Evolutionary conservation across 2,113 vertebrate genomes (phyloP), one percentile per base, ranked within the genome.

Genomic region (Eudyptes chrysolophus): DNA sequence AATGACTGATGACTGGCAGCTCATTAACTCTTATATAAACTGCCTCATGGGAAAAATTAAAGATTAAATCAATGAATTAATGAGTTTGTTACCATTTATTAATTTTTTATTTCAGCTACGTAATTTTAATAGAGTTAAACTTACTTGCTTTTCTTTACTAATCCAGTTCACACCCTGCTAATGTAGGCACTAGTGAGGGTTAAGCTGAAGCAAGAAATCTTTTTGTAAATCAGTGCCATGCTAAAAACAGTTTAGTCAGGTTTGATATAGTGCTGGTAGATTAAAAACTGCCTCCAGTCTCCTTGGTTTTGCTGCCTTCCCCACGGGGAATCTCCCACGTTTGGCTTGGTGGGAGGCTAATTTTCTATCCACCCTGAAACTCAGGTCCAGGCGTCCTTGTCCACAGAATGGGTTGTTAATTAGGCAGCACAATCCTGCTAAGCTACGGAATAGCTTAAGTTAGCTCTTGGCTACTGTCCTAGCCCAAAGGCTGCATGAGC

Each of bases 251-350:
- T 86, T 81, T 46, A 49, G 9, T 71, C 1, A 1, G 30, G 29
- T 61, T 91, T 82, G 11, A 7, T 61, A 26, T 6, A 84, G 16
- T 34, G 32, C 46, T 19, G 29, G 11, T 36, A 32, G 21, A 18
- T 71, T 54, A 29, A 77, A 88, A 86, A 36, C 36, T 57, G n/a
- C 19, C 44, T 68, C 15, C 4, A 10, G 4, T 46, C 30, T 66
- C 6, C 38, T 48, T 16, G 1, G 5, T 32, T 71, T n/a, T 87
- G n/a, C 72, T 51, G 29, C 52, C 75, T 84, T 49, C 21, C 36
- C 30, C 6, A 13, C 0, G 1, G 24, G 25, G n/a, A 61, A 36
- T 49, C 40, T 84, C 40, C 25, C 15, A 1, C 2, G 0, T 18
- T 68, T 19, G 11, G 2, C 18, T 6, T 20, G 40, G 21, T 19